phyloP scores from a whole-genome alignment of 2,797 vertebrate genomes.

The Lepilemur septentrionalis region DNA sequence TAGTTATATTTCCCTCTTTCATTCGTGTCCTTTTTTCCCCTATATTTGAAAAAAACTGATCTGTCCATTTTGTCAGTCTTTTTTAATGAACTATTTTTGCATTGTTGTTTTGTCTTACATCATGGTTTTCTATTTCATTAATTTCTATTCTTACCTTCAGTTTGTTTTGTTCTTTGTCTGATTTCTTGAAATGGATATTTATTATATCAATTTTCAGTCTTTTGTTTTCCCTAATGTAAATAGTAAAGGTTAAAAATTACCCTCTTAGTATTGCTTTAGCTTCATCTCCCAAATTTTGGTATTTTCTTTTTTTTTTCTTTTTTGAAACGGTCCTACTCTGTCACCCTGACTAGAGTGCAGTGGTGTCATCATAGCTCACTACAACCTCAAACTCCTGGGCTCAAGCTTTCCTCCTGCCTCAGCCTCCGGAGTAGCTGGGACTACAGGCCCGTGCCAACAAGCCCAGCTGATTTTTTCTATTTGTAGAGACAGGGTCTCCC shows the following conservation, averaged over 20 bases:
- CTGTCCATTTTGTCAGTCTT: background rate
- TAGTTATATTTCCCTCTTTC: background rate
- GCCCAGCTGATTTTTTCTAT: background rate
- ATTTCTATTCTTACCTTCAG: background rate
- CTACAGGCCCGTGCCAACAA: background rate
- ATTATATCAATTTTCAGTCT: background rate
- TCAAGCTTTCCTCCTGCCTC: background rate
- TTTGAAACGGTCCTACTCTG: background rate
- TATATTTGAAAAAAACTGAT: background rate
- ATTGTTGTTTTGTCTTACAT: background rate
- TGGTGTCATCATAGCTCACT: background rate
- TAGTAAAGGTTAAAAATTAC: background rate
- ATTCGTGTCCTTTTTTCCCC: background rate
- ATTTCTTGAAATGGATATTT: background rate
- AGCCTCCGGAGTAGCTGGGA: background rate
- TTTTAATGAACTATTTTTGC: background rate
- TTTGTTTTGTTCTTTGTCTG: background rate
- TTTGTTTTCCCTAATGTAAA: constrained; percentile 3
- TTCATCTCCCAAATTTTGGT: background rate
- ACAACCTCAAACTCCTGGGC: background rate
- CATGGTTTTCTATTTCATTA: background rate
- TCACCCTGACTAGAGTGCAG: background rate
- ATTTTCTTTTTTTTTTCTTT: background rate
- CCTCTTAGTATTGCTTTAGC: background rate
- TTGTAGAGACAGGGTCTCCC: background rate